A percentile compares a stretch with the other conserved stretches of the same genome.
phyloP scores from a whole-genome alignment of 2,888 invertebrate genomes.

The Ophion ellenae region DNA sequence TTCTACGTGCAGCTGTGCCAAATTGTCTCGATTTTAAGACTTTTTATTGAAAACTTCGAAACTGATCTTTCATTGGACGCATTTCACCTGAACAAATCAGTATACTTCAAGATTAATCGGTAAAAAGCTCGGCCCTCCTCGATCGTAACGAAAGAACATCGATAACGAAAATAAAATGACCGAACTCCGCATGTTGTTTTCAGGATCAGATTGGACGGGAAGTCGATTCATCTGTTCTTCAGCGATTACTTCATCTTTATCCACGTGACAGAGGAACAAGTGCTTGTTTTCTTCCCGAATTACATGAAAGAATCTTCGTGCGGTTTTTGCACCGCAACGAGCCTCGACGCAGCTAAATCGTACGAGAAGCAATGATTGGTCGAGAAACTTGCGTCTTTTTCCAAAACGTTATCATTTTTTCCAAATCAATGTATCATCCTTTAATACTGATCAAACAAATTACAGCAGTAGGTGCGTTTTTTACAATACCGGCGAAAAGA shows the following conservation, averaged over 20 bases:
- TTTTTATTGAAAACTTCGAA: too few relatives aligned
- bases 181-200: background rate
- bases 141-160: background rate
- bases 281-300: conserved; percentile 79
- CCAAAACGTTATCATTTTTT: background rate
- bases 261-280: conserved; percentile 80
- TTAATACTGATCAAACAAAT: background rate
- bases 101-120: background rate
- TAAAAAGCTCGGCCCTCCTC: background rate
- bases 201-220: conserved; percentile 75
- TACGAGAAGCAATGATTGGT: conserved; percentile 69
- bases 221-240: conserved; percentile 76
- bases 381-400: background rate
- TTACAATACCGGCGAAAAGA: background rate
- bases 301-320: conserved; percentile 80
- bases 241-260: conserved; percentile 77
- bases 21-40: background rate
- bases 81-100: background rate
- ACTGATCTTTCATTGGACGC: background rate
- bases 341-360: conserved; percentile 51
- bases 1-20: too few relatives aligned
- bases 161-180: background rate
- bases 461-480: background rate
- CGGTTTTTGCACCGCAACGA: conserved; percentile 76
- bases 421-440: background rate